Conservation (phyloP, 64 coral and sea anemone genomes). For the Montipora foliosa region DNA sequence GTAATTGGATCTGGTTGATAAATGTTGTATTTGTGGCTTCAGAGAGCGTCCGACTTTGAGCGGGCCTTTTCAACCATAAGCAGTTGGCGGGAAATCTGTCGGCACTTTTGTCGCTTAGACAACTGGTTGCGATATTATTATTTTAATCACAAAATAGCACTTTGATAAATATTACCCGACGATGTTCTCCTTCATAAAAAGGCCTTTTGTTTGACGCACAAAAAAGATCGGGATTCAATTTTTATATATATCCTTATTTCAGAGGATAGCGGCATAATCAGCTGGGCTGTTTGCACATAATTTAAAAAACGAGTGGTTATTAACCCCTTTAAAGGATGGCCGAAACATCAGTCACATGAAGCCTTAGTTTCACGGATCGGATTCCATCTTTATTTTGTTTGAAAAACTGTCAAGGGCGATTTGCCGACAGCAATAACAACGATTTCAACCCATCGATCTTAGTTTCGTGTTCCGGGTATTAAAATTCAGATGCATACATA, state of each 20-base stretch:
- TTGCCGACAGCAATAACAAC: background rate
- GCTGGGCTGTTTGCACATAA: background rate
- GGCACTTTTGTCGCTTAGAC: constrained; percentile 33
- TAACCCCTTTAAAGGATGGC: background rate
- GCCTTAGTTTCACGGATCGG: background rate
- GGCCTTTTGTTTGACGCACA: background rate
- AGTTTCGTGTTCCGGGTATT: background rate
- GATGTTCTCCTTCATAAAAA: background rate
- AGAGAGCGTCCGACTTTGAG: background rate
- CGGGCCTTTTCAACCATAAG: constrained; percentile 14
- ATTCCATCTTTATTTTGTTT: background rate
- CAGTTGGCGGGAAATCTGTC: constrained; percentile 32
- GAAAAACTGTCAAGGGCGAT: background rate
- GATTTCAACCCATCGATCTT: background rate
- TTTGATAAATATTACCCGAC: constrained; percentile 12
- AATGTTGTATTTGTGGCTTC: constrained; percentile 4
- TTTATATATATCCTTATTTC: background rate
- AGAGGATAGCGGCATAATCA: background rate
- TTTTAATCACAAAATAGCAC: constrained; percentile 29
- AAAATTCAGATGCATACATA: background rate
- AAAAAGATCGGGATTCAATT: background rate
- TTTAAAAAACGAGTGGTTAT: background rate
- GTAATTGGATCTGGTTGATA: constrained; percentile 8
- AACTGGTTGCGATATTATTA: constrained; percentile 34
- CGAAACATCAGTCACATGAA: background rate